Evolutionary conservation across 2,113 vertebrate species (phyloP).

Genomic region (Grammomys dolichurus): DNA sequence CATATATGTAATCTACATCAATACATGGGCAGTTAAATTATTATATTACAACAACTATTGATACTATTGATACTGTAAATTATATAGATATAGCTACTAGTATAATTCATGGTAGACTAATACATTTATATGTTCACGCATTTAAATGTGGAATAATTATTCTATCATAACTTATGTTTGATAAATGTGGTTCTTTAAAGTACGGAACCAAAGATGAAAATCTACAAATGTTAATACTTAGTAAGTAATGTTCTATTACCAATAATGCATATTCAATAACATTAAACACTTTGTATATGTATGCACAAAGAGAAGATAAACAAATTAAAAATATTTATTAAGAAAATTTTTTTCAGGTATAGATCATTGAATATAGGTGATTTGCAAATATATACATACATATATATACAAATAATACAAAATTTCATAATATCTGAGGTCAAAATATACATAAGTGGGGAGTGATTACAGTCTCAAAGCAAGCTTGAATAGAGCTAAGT

Average conservation of each 20-base stretch:
- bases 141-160: not conserved
- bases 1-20: not conserved
- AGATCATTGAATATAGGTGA: not conserved
- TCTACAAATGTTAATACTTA: not conserved
- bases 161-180: not conserved
- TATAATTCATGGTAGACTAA: not conserved
- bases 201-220: not conserved
- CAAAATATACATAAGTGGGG: not conserved
- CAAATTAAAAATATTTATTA: not conserved
- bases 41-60: rapidly evolving
- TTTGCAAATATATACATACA: too few relatives aligned
- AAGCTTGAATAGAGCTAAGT: not conserved
- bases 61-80: rapidly evolving
- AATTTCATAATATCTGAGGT: not conserved
- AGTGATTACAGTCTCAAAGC: not conserved
- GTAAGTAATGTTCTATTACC: not conserved
- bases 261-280: not conserved
- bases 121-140: not conserved
- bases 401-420: not conserved
- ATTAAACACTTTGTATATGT: not conserved
- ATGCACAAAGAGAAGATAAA: not conserved
- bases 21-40: not conserved
- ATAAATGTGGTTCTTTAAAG: not conserved
- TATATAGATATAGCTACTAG: not conserved
- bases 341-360: not conserved